Evolutionary conservation across 2,888 invertebrate genomes (phyloP).

Genomic region (Iphiclides podalirius): DNA sequence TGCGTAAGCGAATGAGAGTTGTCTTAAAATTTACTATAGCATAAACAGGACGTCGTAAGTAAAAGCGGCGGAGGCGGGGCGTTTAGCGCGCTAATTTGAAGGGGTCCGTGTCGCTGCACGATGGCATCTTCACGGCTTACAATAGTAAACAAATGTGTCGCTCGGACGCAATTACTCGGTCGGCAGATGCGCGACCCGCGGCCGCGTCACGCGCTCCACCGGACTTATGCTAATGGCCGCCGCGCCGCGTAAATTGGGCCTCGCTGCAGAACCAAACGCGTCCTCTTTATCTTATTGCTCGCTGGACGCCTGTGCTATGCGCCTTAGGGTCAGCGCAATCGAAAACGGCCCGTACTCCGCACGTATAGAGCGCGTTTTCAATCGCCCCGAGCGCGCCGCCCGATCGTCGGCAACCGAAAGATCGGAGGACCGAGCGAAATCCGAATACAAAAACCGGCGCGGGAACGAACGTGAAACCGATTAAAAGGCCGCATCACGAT

Average conservation of each 20-base stretch:
- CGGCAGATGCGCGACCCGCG: slow-evolving; percentile 48
- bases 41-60: slow-evolving; percentile 27
- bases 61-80: slow-evolving; percentile 33
- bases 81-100: slow-evolving; percentile 70
- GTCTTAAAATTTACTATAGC: slow-evolving; percentile 11
- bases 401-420: slow-evolving; percentile 56
- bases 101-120: slow-evolving; percentile 60
- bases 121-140: slow-evolving; percentile 78
- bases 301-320: slow-evolving; percentile 43
- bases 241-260: slow-evolving; percentile 75
- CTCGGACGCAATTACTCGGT: slow-evolving; percentile 65
- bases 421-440: slow-evolving; percentile 69
- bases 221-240: slow-evolving; percentile 78
- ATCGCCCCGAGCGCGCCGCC: slow-evolving; percentile 35
- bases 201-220: slow-evolving; percentile 59
- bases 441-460: slow-evolving; percentile 76
- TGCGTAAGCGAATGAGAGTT: slow-evolving; percentile 8
- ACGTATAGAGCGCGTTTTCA: slow-evolving; percentile 51
- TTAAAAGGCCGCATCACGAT: slow-evolving; percentile 80
- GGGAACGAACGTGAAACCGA: slow-evolving; percentile 77
- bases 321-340: slow-evolving; percentile 30
- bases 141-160: slow-evolving; percentile 79
- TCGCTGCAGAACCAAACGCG: slow-evolving; percentile 72
- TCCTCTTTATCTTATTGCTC: slow-evolving; percentile 75
- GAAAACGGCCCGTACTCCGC: slow-evolving; percentile 49